Evolutionary conservation across 2,113 vertebrate genomes (phyloP), one percentile per base, ranked within the genome.

Genomic region (Hippocampus abdominalis): DNA sequence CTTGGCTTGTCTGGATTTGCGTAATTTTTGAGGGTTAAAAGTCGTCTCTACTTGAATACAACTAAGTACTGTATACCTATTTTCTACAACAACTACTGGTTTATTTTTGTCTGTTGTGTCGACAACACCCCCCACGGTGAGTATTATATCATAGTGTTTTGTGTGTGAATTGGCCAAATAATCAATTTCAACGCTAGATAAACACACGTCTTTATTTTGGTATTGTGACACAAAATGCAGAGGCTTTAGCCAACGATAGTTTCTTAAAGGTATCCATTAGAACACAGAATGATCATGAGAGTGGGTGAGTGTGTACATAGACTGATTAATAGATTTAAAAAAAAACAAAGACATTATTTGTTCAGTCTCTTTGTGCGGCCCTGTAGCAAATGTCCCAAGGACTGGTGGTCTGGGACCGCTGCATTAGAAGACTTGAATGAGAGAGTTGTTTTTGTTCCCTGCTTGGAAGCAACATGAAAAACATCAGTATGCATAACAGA

Each of bases 401-500:
- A n/a, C 54, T 11, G 12, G 54, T 11, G 2, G 23, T 15, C 3
- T 2, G n/a, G 12, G 3, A 57, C 23, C 3, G 15, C 25, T 27
- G 12, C 10, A 82, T 76, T 39, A 82, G 71, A 77, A n/a, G 71
- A 74, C 84, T 65, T 77, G 25, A 20, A 76, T 77, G 76, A 80
- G 64, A 81, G 70, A 82, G 56, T 74, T 67, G 53, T 68, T 70
- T 44, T 79, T 72, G 32, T 77, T 81, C 79, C 79, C 72, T 82
- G 78, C 70, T 77, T 85, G 10, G 64, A 86, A 88, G 84, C 79
- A 75, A 90, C 87, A 87, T 66, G 69, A 79, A 76, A 83, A 85
- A 87, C 78, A 72, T 87, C 83, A 74, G 87, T 91, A 93, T 90
- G 91, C 90, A 89, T 71, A 78, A 73, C 57, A 49, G 56, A 81